Percentiles rank a stretch among this genome's conserved stretches.
Conservation (phyloP, 2,113 vertebrate genomes). For the Hemibagrus wyckioides region DNA sequence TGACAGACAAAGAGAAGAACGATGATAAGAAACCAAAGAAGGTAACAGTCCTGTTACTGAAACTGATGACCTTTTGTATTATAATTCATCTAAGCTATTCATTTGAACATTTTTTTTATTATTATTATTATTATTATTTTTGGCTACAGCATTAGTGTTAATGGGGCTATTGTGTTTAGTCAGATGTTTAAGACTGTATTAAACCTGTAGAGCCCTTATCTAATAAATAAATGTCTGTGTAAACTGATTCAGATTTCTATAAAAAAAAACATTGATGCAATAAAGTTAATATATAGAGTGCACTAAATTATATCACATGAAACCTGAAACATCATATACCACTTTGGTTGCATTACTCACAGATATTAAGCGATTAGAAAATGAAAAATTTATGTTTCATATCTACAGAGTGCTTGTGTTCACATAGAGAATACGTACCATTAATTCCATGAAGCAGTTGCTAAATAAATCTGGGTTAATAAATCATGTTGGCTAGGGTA, state of each 20-base stretch:
- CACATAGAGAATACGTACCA: not conserved
- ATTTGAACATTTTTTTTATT: not conserved
- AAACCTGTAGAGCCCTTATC: not conserved
- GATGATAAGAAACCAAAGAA: slow-evolving; percentile 57
- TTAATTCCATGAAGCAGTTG: not conserved
- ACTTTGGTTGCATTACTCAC: not conserved
- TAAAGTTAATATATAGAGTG: not conserved
- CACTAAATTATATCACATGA: not conserved
- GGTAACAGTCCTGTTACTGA: slow-evolving; percentile 55
- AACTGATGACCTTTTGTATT: not conserved
- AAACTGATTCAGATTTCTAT: not conserved
- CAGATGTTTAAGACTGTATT: not conserved
- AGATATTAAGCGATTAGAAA: not conserved
- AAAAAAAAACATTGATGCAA: not conserved
- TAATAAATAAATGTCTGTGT: not conserved
- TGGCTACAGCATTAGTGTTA: not conserved
- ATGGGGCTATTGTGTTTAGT: not conserved
- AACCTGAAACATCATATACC: not conserved
- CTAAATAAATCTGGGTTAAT: not conserved
- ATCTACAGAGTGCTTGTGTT: not conserved
- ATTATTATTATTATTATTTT: too few relatives aligned
- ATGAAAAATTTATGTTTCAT: not conserved
- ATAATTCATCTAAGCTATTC: not conserved
- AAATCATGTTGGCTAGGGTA: not conserved
- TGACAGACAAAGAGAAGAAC: slow-evolving; percentile 61